Evolutionary conservation across 2,113 vertebrate species (phyloP).

Genomic region (Psittacara wagleri): DNA sequence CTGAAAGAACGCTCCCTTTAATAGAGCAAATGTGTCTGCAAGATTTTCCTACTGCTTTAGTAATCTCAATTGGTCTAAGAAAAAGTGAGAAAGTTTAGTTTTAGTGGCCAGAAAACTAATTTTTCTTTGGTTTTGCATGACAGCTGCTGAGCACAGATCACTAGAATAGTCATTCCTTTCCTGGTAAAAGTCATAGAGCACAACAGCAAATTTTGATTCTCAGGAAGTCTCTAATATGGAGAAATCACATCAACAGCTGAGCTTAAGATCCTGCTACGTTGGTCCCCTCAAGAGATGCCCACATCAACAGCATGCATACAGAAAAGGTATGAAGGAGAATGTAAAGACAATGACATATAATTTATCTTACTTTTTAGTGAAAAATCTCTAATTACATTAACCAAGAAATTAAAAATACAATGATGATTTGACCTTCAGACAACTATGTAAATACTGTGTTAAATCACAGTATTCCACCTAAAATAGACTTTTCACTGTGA

Average conservation of each 20-base stretch:
- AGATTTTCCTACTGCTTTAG: neutral
- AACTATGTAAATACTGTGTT: neutral
- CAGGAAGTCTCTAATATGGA: neutral
- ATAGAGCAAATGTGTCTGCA: accelerated
- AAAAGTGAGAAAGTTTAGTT: neutral
- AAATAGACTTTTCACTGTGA: neutral
- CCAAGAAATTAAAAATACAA: neutral
- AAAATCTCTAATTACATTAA: neutral
- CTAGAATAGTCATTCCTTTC: neutral
- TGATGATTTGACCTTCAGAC: neutral
- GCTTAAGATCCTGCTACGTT: neutral
- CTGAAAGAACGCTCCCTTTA: neutral
- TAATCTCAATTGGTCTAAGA: neutral
- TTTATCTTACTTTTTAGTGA: neutral
- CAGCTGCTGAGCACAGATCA: neutral
- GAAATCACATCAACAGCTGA: neutral
- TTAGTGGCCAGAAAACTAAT: neutral
- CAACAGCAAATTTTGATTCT: neutral
- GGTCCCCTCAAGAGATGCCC: neutral
- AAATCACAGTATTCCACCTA: neutral
- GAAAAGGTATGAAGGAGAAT: neutral
- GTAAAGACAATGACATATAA: neutral
- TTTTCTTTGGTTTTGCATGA: neutral
- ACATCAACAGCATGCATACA: neutral
- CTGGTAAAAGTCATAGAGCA: neutral